phyloP scores from a whole-genome alignment of 2,113 vertebrate genomes.

The Psittacula cyanocephala region DNA sequence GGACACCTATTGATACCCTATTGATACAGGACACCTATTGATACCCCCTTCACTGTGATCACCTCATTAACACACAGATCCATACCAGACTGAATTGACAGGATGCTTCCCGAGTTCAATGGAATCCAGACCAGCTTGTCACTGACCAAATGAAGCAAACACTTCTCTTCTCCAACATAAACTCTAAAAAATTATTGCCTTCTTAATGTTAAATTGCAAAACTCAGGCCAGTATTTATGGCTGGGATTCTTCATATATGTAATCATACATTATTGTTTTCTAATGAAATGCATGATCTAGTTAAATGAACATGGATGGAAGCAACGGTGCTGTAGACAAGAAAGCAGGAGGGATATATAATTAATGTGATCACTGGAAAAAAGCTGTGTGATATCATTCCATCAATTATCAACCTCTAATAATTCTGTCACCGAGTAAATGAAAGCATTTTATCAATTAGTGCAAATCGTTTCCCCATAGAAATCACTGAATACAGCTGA shows the following conservation, averaged over 20 bases:
- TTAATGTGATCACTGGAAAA: constrained; percentile 39
- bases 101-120: not conserved
- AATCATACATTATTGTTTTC: constrained; percentile 6
- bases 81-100: not conserved
- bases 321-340: not conserved
- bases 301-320: constrained; percentile 32
- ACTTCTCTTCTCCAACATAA: not conserved
- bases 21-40: not conserved
- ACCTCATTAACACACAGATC: not conserved
- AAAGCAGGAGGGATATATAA: constrained; percentile 39
- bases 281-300: not conserved
- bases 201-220: not conserved
- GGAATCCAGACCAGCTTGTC: not conserved
- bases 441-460: constrained; percentile 58
- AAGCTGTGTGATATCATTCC: constrained; percentile 10
- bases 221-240: not conserved
- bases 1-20: no score
- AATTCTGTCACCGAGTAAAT: constrained; percentile 53
- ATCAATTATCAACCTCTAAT: constrained; percentile 56
- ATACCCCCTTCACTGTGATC: not conserved
- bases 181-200: not conserved
- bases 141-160: not conserved
- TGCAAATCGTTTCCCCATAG: not conserved
- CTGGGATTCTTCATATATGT: not conserved
- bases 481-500: not conserved